Conservation (phyloP, 2,113 vertebrate species). For the Rhinolophus sinicus region DNA sequence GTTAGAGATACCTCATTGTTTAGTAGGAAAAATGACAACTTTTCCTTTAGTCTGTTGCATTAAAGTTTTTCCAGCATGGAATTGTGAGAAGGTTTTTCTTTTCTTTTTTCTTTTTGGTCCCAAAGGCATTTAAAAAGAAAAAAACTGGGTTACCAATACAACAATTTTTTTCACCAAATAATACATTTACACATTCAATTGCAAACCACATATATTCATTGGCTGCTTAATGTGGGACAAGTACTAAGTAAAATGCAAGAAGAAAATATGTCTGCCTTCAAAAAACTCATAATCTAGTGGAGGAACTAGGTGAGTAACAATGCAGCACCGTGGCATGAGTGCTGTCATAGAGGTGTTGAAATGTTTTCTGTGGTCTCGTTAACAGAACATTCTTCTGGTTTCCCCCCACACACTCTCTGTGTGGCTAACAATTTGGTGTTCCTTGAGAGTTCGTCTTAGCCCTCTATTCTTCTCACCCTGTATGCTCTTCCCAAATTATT, state of each 20-base stretch:
- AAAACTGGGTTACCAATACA: background rate
- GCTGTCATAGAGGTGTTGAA: background rate
- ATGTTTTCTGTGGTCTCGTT: background rate
- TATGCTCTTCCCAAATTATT: background rate
- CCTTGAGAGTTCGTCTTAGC: background rate
- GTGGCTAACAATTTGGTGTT: background rate
- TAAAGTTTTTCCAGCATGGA: background rate
- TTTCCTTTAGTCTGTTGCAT: background rate
- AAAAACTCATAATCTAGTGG: background rate
- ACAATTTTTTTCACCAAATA: background rate
- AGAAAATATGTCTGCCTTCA: background rate
- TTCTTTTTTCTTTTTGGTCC: background rate
- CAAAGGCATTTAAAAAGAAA: background rate
- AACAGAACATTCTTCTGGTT: background rate
- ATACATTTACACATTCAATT: background rate
- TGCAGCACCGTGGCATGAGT: rapidly evolving
- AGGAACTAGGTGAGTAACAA: background rate
- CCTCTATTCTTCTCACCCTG: background rate
- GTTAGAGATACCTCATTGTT: background rate
- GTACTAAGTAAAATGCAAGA: background rate
- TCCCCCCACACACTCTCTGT: background rate
- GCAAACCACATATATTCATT: background rate
- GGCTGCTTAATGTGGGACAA: background rate
- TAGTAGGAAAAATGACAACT: background rate
- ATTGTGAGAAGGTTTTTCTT: no score